Evolutionary conservation across 2,113 vertebrate species (phyloP), one percentile per base, ranked within the genome.

Genomic region (Mastomys natalensis): DNA sequence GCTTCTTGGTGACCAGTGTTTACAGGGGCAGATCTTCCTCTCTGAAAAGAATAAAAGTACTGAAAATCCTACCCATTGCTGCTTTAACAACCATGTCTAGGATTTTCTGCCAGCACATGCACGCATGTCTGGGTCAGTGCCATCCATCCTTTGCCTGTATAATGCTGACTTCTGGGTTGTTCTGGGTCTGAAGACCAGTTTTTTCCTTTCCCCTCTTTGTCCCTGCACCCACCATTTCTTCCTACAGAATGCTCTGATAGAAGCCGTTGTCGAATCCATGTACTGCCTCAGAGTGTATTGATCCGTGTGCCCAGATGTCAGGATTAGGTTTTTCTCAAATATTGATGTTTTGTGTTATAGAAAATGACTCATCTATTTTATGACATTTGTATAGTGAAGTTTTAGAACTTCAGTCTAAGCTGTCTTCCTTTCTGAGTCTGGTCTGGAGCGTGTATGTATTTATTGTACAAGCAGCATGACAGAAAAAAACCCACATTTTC

Each of bases 291-390:
- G 9, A 74, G 51, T 86, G 31, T 80, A 58, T 22, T 93, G 66
- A 78, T 58, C 72, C 45, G 19, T 24, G 37, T 24, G 29, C 66
- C 81, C 12, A 55, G 43, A 87, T 70, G 73, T 91, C 95, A 93
- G 73, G 87, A 60, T 88, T 87, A 26, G 51, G 26, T 90, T 97
- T 78, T 91, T 73, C 37, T 76, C 66, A 73, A 92, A 45, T 72
- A 11, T 31, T 64, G 48, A 43, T 95, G 58, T 90, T 93, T 82
- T 72, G 5, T 89, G 58, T 78, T 87, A 90, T 2, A 90, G 74
- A 93, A 96, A 58, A 80, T 95, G 82, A 84, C 87, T 97, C 84
- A 84, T 87, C 55, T 34, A 91, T 91, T 88, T 92, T 89, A 17
- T 26, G 43, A 77, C 72, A 78, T 91, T 96, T 95, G 93, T 90